Evolutionary conservation across 2,888 invertebrate species (phyloP), one percentile per base, ranked within the genome.

Genomic region (Timandra comae): DNA sequence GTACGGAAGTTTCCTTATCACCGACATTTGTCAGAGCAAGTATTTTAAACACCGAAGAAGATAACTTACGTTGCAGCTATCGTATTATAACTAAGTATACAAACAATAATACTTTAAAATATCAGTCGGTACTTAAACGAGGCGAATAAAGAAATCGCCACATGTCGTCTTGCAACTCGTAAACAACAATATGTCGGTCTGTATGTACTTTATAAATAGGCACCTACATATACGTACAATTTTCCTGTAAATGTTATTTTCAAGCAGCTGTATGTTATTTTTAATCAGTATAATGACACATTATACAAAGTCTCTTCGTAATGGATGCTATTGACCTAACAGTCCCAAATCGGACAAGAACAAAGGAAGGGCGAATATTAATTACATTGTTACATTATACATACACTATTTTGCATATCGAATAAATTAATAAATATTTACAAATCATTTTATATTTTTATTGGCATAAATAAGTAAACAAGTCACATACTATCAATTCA

Each of bases 221-320:
- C 24, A 7, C 4, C 9, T 9, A 24, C 10, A 24, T 24, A 16
- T 16, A 11, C 11, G 11, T 6, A 31, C 33, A 28, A 38, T 48
- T 48, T 45, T 48, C 48, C 45, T 43, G 45, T 34, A 34, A 30
- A 33, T 30, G 39, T 35, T 48, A 47, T 47, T 44, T 46, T 37
- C 41, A 42, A 35, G 35, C 34, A 19, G 7, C 38, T 8, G 33
- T 41, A 11, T 24, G 9, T 24, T 24, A 24, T 24, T 24, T 24
- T 24, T 24, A 24, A 24, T 24, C 24, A 11, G 16, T 24, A 24
- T 11, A 43, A 45, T 45, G 37, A 44, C 31, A 33, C 30, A 35
- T 43, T 29, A 41, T 33, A 38, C 20, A 27, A 41, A 27, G 40
- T 29, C 38, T 46, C 28, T 24, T 33, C 28, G 35, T 31, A 19